These are phyloP conservation scores for Eublepharis macularius DNA, from an alignment of 2,113 vertebrate species.

Conservation along the genomic window DNA sequence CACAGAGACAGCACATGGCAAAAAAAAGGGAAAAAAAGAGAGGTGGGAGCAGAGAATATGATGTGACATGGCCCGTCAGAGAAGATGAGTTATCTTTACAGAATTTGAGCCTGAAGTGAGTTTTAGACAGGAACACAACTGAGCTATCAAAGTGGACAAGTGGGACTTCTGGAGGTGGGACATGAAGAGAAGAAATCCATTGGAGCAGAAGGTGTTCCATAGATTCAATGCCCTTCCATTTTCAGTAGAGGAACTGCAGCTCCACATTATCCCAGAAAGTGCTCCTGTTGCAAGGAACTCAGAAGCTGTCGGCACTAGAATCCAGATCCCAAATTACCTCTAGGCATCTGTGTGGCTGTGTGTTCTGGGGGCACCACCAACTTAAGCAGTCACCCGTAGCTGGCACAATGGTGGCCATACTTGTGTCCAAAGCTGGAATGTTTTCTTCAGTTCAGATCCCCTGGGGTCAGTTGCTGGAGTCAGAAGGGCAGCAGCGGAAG, in stretches of 20 bases:
- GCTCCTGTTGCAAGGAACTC: neutral
- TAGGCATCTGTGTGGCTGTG: too few relatives aligned
- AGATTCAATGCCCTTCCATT: neutral
- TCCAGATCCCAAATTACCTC: neutral
- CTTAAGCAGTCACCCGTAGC: too few relatives aligned
- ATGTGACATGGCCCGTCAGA: neutral
- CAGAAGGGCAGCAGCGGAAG: neutral
- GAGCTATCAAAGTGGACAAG: neutral
- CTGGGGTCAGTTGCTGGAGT: neutral
- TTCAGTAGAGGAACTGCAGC: too few relatives aligned
- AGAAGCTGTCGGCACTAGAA: neutral
- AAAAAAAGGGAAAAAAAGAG: neutral
- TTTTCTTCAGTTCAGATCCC: neutral
- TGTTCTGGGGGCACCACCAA: too few relatives aligned
- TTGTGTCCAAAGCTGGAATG: neutral
- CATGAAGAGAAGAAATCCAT: neutral
- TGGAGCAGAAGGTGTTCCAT: neutral
- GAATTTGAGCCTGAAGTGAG: neutral
- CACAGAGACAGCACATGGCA: conserved; percentile 26
- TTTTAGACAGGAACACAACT: neutral
- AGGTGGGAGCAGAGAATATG: neutral
- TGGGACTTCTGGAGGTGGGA: neutral
- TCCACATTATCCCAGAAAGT: neutral
- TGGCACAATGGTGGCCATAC: accelerated
- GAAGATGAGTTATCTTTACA: neutral